Evolutionary conservation across 2,113 vertebrate species (phyloP).

Genomic region (Oenanthe melanoleuca): DNA sequence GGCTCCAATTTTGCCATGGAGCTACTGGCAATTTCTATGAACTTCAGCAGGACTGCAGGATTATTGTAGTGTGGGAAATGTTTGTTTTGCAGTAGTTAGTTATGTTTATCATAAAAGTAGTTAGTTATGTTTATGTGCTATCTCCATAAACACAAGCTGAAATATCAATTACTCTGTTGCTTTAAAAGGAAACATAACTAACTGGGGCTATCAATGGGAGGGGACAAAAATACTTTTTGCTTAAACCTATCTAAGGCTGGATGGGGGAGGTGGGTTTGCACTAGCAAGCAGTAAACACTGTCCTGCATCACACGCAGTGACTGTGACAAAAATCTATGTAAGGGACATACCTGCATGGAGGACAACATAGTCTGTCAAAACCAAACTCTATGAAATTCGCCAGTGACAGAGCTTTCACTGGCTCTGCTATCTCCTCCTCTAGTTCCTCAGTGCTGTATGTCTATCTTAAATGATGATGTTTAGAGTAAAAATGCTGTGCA

Average conservation of each 20-base stretch:
- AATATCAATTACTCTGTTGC: neutral
- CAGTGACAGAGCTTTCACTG: neutral
- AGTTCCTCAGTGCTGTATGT: neutral
- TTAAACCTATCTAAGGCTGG: neutral
- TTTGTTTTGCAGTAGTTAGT: neutral
- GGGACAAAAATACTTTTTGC: neutral
- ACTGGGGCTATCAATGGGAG: fast-evolving
- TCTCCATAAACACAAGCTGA: neutral
- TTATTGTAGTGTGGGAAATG: neutral
- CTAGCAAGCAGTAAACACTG: neutral
- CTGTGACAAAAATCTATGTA: neutral
- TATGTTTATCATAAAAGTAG: too few relatives aligned
- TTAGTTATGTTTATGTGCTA: neutral
- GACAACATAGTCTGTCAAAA: neutral
- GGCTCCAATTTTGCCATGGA: neutral
- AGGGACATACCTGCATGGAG: neutral
- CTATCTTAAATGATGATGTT: neutral
- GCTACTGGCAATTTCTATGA: neutral
- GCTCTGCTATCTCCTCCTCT: neutral
- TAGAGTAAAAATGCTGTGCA: neutral
- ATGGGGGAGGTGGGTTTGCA: neutral
- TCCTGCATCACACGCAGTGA: neutral
- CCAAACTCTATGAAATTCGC: neutral
- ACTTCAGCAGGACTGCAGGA: neutral
- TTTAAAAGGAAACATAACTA: neutral